phyloP scores from a whole-genome alignment of 2,888 invertebrate species.

The Drosophila demipolita region DNA sequence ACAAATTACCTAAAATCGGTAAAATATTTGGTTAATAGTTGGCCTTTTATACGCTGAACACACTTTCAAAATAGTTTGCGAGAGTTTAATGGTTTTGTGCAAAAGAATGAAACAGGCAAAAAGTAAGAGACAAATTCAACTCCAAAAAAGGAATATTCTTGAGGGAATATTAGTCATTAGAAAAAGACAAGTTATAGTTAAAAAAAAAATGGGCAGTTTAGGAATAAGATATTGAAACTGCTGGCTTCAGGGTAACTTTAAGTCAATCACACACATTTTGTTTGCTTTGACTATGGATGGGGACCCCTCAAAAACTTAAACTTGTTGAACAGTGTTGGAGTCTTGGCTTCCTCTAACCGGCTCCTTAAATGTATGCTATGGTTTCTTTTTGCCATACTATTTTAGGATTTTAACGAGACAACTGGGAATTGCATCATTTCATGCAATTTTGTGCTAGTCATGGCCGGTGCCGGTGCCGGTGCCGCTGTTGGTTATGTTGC shows the following conservation, averaged over 20 bases:
- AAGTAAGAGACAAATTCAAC: background rate
- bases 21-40: background rate
- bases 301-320: constrained; percentile 11
- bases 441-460: constrained; percentile 54
- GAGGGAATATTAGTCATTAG: too few relatives aligned
- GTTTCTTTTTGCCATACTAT: constrained; percentile 34
- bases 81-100: background rate
- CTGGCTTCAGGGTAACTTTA: background rate
- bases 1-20: background rate
- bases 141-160: background rate
- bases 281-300: background rate
- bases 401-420: constrained; percentile 77
- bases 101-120: background rate
- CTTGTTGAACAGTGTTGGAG: constrained; percentile 16
- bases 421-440: constrained; percentile 72
- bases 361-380: constrained; percentile 35
- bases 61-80: background rate
- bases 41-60: background rate
- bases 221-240: too few relatives aligned
- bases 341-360: background rate
- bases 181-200: background rate
- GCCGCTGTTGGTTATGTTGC: constrained; percentile 23
- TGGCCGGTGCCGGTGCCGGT: constrained; percentile 20
- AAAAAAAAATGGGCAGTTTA: too few relatives aligned
- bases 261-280: background rate